Conservation (phyloP, 2,888 invertebrate genomes). For the Germaria angustata region DNA sequence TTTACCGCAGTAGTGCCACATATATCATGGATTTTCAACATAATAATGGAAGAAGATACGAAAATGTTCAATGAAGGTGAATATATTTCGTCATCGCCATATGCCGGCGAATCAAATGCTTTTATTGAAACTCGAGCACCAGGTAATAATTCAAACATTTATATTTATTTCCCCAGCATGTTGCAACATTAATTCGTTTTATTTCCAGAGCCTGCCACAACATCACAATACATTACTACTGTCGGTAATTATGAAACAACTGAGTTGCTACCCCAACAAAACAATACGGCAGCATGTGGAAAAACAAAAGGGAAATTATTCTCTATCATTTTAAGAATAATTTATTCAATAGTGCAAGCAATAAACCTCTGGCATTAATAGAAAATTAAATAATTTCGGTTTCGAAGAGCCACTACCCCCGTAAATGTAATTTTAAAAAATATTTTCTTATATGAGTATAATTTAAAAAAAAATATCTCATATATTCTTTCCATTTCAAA, state of each 20-base stretch:
- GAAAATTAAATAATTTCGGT: no score
- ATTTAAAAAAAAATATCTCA: no score
- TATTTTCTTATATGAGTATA: no score
- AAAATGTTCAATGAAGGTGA: slow-evolving; percentile 41
- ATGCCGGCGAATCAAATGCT: slow-evolving; percentile 55
- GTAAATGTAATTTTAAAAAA: no score
- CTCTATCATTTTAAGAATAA: background rate
- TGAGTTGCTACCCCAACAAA: background rate
- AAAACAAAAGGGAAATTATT: background rate
- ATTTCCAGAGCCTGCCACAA: slow-evolving; percentile 15
- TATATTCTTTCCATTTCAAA: no score
- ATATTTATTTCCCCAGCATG: no score
- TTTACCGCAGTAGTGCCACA: slow-evolving; percentile 68
- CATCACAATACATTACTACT: background rate
- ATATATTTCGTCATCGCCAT: slow-evolving; percentile 59
- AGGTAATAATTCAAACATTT: no score
- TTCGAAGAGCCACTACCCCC: no score
- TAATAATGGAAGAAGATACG: slow-evolving; percentile 64
- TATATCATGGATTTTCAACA: slow-evolving; percentile 69
- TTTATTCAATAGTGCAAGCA: background rate
- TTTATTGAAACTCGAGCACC: slow-evolving; percentile 21
- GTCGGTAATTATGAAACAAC: background rate
- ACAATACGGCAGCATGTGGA: background rate
- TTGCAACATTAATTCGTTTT: background rate
- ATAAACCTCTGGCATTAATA: background rate